Percentiles rank a stretch among this genome's conserved stretches.
These are phyloP conservation scores for Oreamnos americanus DNA, from an alignment of 2,113 vertebrate genomes.

Conservation along the genomic window DNA sequence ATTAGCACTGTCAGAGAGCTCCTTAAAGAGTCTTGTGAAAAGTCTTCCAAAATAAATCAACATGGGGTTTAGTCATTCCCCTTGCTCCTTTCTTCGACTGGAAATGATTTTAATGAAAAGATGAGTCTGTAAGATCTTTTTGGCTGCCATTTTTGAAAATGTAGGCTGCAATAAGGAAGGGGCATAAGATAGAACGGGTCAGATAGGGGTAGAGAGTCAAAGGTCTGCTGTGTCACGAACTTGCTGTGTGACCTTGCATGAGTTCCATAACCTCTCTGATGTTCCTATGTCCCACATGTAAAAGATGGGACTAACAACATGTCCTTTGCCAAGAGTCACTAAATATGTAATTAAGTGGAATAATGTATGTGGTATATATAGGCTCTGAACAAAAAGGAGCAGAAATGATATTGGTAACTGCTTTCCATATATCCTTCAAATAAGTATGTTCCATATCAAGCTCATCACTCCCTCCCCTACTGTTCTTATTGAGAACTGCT, in stretches of 20 bases:
- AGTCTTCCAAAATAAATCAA: slow-evolving; percentile 64
- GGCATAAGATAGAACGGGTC: not conserved
- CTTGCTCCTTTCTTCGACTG: slow-evolving; percentile 26
- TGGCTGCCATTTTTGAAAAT: not conserved
- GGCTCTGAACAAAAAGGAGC: not conserved
- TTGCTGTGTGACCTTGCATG: not conserved
- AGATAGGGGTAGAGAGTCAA: not conserved
- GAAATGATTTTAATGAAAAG: slow-evolving; percentile 39
- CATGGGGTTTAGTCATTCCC: slow-evolving; percentile 53
- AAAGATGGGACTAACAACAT: not conserved
- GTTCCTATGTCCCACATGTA: not conserved
- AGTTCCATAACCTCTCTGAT: not conserved
- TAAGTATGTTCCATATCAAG: not conserved
- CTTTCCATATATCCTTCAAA: not conserved
- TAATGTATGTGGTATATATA: not conserved
- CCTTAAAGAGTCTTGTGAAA: slow-evolving; percentile 44
- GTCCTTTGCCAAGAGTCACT: not conserved
- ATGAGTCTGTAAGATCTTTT: not conserved
- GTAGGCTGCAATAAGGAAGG: not conserved
- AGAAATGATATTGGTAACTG: not conserved
- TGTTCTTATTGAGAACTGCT: not conserved
- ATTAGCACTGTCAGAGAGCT: slow-evolving; percentile 56
- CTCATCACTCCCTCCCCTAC: not conserved
- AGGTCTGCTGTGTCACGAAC: not conserved
- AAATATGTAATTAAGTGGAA: not conserved